Evolutionary conservation across 1,140 invertebrate species (phyloP).

Genomic region (Trigoniulus corallinus): DNA sequence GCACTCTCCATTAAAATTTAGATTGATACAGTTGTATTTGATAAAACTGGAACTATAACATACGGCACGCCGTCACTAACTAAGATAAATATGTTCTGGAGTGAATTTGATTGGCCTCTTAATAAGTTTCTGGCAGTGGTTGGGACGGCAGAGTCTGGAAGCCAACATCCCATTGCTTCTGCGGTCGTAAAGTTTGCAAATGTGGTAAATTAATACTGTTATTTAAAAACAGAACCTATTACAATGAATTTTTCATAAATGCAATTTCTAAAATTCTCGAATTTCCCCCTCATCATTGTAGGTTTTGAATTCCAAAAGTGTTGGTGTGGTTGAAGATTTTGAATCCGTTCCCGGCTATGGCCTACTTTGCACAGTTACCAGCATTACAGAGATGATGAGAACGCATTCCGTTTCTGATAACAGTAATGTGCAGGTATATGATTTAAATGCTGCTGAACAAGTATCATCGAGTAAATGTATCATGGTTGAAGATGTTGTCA

Average conservation of each 20-base stretch:
- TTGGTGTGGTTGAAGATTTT: constrained; percentile 56
- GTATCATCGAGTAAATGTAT: neutral
- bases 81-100: constrained; percentile 51
- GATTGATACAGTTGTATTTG: constrained; percentile 87
- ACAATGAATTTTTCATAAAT: too few species aligned
- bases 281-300: constrained; percentile 11
- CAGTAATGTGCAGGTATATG: too few species aligned
- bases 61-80: constrained; percentile 70
- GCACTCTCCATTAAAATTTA: constrained; percentile 19
- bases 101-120: constrained; percentile 42
- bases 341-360: constrained; percentile 84
- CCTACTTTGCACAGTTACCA: constrained; percentile 55
- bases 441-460: too few species aligned
- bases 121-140: constrained; percentile 55
- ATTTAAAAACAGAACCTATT: too few species aligned
- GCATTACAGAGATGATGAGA: constrained; percentile 32
- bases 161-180: constrained; percentile 91
- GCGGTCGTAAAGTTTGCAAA: constrained; percentile 83
- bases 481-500: neutral
- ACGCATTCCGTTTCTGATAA: constrained; percentile 1
- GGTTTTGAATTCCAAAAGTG: constrained; percentile 42
- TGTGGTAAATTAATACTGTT: constrained; percentile 28
- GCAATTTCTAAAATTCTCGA: neutral
- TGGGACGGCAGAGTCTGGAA: constrained; percentile 79
- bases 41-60: constrained; percentile 97